Evolutionary conservation across 2,888 invertebrate species (phyloP).

Genomic region (Anoncus sp.): DNA sequence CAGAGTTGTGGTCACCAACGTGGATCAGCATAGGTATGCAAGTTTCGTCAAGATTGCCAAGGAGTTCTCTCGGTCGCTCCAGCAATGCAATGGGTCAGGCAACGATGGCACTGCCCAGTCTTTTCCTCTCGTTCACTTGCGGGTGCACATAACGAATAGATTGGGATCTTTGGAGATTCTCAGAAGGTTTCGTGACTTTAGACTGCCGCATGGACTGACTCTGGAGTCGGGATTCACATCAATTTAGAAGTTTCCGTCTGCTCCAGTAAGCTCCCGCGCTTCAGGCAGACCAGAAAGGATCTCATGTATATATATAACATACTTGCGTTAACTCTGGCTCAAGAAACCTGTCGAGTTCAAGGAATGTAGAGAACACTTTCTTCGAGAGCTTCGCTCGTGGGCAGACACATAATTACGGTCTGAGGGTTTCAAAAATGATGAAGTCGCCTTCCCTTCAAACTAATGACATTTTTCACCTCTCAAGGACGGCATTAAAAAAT

Average conservation of each 20-base stretch:
- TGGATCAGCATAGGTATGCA: constrained; percentile 47
- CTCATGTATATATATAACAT: constrained; percentile 31
- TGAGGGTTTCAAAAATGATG: constrained; percentile 12
- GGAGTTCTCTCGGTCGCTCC: constrained; percentile 29
- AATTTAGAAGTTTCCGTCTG: constrained; percentile 45
- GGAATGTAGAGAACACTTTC: constrained; percentile 40
- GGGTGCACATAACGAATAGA: constrained; percentile 44
- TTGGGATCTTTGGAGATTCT: constrained; percentile 52
- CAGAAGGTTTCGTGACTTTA: constrained; percentile 17
- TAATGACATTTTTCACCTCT: constrained; percentile 10
- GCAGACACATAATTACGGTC: constrained; percentile 34
- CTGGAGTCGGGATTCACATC: constrained; percentile 37
- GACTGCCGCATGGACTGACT: constrained; percentile 8
- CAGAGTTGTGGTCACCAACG: constrained; percentile 47
- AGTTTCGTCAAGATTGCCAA: constrained; percentile 57
- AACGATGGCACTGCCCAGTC: neutral
- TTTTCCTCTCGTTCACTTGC: constrained; percentile 37
- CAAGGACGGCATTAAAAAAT: neutral
- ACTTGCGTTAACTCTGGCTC: constrained; percentile 19
- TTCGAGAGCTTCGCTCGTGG: constrained; percentile 28
- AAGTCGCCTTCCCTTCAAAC: constrained; percentile 10
- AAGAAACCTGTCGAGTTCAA: constrained; percentile 35
- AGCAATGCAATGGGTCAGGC: constrained; percentile 13
- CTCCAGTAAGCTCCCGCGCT: constrained; percentile 13
- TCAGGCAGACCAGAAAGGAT: constrained; percentile 32